These are phyloP conservation scores for Dolichoris vasculosae DNA, from an alignment of 1,140 invertebrate species.

Conservation along the genomic window DNA sequence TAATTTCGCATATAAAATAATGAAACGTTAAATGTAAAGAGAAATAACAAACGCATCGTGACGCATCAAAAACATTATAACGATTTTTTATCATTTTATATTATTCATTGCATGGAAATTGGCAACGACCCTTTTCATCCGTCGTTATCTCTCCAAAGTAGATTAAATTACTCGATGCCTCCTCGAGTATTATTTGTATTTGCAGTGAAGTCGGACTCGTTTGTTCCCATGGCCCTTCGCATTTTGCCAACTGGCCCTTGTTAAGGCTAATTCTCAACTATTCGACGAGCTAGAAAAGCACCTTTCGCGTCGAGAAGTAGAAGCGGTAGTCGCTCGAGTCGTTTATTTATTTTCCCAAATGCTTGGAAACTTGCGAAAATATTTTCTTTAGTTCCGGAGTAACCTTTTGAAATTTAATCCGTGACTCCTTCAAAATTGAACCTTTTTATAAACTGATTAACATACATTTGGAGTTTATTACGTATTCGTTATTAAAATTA, in stretches of 20 bases:
- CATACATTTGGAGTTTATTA: not conserved
- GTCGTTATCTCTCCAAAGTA: constrained; percentile 7
- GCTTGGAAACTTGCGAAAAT: constrained; percentile 52
- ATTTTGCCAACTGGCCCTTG: constrained; percentile 53
- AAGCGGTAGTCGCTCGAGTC: constrained; percentile 9
- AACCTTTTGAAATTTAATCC: constrained; percentile 30
- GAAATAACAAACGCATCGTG: too few relatives aligned
- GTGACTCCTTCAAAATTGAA: not conserved
- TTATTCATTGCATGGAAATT: not conserved
- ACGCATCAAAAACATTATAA: too few relatives aligned
- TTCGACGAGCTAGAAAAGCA: constrained; percentile 50
- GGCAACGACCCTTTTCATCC: not conserved
- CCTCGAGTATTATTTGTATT: constrained; percentile 46
- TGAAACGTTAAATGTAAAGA: too few relatives aligned
- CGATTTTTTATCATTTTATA: not conserved
- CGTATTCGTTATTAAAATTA: not conserved
- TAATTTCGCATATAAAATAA: too few relatives aligned
- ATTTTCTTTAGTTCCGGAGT: constrained; percentile 46
- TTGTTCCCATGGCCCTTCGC: constrained; percentile 46
- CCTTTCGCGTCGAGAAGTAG: not conserved
- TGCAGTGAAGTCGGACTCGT: constrained; percentile 22
- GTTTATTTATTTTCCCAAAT: constrained; percentile 54
- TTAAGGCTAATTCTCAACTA: constrained; percentile 56
- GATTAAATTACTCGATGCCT: constrained; percentile 38
- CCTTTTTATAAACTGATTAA: not conserved